Evolutionary conservation across 2,113 vertebrate genomes (phyloP).

Genomic region (Carlito syrichta): DNA sequence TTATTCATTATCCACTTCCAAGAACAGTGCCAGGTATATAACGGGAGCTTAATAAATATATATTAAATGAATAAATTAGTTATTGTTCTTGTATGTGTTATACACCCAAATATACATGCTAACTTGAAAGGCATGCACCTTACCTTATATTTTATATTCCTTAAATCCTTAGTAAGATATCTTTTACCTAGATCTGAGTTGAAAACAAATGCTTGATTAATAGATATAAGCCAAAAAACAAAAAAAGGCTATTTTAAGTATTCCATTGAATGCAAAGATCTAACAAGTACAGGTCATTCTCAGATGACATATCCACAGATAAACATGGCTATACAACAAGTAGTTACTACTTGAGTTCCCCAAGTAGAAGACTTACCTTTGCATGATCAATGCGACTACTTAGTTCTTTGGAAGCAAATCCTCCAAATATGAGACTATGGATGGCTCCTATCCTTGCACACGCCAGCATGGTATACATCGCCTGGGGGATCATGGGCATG

Average conservation of each 20-base stretch:
- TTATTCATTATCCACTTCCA: background rate
- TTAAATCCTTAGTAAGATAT: background rate
- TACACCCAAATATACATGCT: background rate
- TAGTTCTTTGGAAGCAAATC: slow-evolving; percentile 96
- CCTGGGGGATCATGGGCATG: slow-evolving; percentile 99
- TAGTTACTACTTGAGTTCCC: background rate
- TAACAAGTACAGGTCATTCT: background rate
- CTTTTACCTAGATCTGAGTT: background rate
- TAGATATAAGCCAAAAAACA: background rate
- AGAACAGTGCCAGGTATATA: background rate
- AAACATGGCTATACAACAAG: background rate
- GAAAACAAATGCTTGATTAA: background rate
- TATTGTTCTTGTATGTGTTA: background rate
- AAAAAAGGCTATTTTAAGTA: background rate
- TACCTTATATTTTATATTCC: background rate
- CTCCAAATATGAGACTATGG: slow-evolving; percentile 98
- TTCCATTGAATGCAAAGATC: background rate
- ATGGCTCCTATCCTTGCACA: slow-evolving; percentile 95
- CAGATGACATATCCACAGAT: background rate
- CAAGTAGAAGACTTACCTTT: slow-evolving; percentile 85
- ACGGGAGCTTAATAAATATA: background rate
- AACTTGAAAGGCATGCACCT: background rate
- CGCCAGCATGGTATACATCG: slow-evolving; percentile 95
- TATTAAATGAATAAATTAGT: background rate
- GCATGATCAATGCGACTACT: slow-evolving; percentile 93